Evolutionary conservation across 2,797 vertebrate species (phyloP).

Genomic region (Thalassophryne amazonica): DNA sequence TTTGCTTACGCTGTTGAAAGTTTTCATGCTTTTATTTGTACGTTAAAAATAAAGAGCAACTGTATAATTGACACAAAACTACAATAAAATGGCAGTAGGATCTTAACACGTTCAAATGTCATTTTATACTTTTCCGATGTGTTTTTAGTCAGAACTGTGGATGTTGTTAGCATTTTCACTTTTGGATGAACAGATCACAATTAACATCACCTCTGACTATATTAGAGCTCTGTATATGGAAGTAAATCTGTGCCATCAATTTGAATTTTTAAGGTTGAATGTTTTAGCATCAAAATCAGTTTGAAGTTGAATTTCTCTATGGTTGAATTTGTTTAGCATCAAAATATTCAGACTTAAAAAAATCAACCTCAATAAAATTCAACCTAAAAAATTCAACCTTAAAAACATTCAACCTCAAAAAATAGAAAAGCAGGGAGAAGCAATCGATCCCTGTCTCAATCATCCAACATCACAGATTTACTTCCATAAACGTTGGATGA

Average conservation of each 20-base stretch:
- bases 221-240: neutral
- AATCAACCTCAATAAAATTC: too few species aligned
- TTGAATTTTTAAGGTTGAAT: too few species aligned
- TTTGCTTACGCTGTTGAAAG: constrained; percentile 38
- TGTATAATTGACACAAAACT: constrained; percentile 40
- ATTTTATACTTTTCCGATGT: neutral
- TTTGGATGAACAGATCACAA: neutral
- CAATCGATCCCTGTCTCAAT: too few species aligned
- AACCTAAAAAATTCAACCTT: too few species aligned
- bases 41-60: constrained; percentile 42
- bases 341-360: too few species aligned
- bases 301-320: too few species aligned
- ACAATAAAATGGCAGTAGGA: constrained; percentile 57
- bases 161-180: neutral
- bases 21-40: constrained; percentile 56
- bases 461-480: too few species aligned
- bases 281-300: too few species aligned
- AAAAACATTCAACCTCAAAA: too few species aligned
- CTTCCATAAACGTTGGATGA: too few species aligned
- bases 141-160: neutral
- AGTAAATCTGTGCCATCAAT: neutral
- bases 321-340: too few species aligned
- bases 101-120: constrained; percentile 37
- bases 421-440: too few species aligned
- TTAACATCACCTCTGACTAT: neutral